These are phyloP conservation scores for Chaetophractus vellerosus DNA, from an alignment of 2,797 vertebrate genomes.

Conservation along the genomic window DNA sequence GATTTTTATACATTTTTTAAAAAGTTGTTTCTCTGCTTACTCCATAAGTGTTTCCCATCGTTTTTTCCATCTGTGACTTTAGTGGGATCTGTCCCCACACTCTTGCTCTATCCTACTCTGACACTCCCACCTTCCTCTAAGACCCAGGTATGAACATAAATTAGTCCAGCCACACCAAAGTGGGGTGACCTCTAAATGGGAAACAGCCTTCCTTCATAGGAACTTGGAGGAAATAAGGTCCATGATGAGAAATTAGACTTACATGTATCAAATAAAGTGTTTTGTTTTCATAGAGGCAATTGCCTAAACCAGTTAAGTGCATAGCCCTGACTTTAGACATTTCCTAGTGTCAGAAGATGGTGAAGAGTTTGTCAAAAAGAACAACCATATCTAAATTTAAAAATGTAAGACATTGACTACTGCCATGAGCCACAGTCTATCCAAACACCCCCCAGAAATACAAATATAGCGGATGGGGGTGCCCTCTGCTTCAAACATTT, in stretches of 20 bases:
- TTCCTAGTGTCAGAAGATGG: conserved; percentile 13
- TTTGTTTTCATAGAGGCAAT: not conserved
- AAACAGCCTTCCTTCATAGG: not conserved
- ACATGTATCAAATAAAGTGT: not conserved
- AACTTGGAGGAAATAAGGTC: not conserved
- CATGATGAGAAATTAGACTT: not conserved
- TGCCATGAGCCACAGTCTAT: not conserved
- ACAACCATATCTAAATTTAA: not conserved
- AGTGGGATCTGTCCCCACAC: not conserved
- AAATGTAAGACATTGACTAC: not conserved
- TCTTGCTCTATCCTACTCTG: not conserved
- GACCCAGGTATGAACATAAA: not conserved
- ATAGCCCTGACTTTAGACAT: not conserved
- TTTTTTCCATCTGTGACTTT: not conserved
- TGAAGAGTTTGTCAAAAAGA: not conserved
- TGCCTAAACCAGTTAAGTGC: not conserved
- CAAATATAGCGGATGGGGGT: not conserved
- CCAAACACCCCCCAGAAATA: not conserved
- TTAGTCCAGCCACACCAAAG: not conserved
- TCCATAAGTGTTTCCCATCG: not conserved
- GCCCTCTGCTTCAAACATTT: not conserved
- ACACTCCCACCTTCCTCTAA: not conserved
- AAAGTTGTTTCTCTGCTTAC: not conserved
- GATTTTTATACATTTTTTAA: not conserved
- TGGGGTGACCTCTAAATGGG: not conserved